Evolutionary conservation across 2,888 invertebrate species (phyloP).

Genomic region (Halocaridina rubra): DNA sequence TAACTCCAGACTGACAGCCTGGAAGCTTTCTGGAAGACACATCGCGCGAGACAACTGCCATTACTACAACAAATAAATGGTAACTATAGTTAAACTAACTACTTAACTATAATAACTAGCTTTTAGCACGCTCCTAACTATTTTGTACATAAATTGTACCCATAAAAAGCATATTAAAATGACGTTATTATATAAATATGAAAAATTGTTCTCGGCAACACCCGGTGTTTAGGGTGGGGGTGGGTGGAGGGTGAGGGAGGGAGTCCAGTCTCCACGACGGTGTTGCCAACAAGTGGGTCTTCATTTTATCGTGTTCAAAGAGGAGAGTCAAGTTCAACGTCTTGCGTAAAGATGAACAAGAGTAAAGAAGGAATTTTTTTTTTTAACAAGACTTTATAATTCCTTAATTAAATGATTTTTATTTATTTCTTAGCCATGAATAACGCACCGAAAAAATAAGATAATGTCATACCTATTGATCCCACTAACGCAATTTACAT

Average conservation of each 20-base stretch:
- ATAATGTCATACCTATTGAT: neutral
- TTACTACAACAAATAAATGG: neutral
- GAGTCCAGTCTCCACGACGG: constrained; percentile 20
- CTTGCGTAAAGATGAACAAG: neutral
- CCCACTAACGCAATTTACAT: too few relatives aligned
- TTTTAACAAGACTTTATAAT: neutral
- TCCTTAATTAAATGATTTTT: neutral
- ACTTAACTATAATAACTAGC: neutral
- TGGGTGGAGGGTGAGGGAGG: too few relatives aligned
- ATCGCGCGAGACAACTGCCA: neutral
- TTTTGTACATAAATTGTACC: neutral
- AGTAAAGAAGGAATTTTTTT: neutral
- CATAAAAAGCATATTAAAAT: neutral
- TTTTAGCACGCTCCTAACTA: neutral
- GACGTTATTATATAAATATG: neutral
- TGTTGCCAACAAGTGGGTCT: constrained; percentile 46
- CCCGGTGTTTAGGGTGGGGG: too few relatives aligned
- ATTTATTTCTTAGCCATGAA: neutral
- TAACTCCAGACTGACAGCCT: constrained; percentile 26
- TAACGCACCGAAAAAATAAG: neutral
- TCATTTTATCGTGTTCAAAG: neutral
- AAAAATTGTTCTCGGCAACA: neutral
- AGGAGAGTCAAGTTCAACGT: neutral
- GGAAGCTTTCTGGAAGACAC: neutral
- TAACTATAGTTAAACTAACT: neutral